Evolutionary conservation across 2,888 invertebrate genomes (phyloP), one percentile per base, ranked within the genome.

Genomic region (Tachina lurida): DNA sequence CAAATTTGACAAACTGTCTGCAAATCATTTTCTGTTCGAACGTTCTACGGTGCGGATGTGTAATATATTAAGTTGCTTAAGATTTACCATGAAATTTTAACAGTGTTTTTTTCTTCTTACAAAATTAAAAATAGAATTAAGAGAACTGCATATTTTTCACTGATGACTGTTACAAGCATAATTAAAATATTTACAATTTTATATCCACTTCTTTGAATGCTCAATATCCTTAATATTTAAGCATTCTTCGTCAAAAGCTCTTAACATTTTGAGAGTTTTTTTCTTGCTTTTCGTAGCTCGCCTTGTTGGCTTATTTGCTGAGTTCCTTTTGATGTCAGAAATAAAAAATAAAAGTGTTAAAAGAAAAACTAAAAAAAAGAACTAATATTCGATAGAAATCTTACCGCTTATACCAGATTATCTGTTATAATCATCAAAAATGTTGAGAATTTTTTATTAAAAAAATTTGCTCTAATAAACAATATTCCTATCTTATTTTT

Each of bases 11-110:
- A 60, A 65, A n/a, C 22, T 74, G n/a, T 22, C 70, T 76, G 52
- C 45, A 22, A 58, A 31, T 31, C 80, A 84, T 84, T 86, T 74
- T 39, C 45, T 63, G 65, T 67, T 74, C 52, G 52, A 73, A 80
- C 87, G 89, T 87, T 88, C 65, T 70, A 84, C 85, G 77, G 85
- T 80, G 80, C 80, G 80, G 87, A 87, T 87, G 87, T 79, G 83
- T 68, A 73, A 80, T 54, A 71, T 67, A 31, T 31, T 31, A 31
- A 31, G 31, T 79, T 79, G 60, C 52, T 63, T 54, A 43, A 60
- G 39, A 58, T 17, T 62, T 41, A 2, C 7, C 5, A 43, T 43
- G 10, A 43, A 43, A 12, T 19, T 19, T 62, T 17, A 43, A 17
- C 8, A 10, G 15, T 39, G 13, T 60, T 0, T 60, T 22, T 60